Percentiles rank a stretch among this genome's conserved stretches.
phyloP scores from a whole-genome alignment of 2,113 vertebrate species.

The Neopipo cinnamomea region DNA sequence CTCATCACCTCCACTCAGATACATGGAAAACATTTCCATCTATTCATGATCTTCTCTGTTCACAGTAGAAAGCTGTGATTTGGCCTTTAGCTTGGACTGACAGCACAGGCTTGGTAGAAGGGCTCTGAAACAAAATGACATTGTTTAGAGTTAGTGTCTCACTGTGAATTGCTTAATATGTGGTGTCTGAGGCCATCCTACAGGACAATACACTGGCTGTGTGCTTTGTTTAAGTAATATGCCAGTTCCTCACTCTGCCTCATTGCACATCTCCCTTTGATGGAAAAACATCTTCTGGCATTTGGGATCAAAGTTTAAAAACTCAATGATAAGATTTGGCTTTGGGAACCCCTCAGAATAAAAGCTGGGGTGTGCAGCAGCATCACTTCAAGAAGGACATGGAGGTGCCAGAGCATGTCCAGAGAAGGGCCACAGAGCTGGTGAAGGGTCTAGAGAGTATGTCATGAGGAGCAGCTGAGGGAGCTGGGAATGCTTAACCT shows the following conservation, averaged over 20 bases:
- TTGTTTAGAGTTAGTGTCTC: neutral
- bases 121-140: neutral
- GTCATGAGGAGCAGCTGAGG: neutral
- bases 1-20: neutral
- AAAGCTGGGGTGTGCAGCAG: neutral
- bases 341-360: neutral
- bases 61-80: neutral
- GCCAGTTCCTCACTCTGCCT: neutral
- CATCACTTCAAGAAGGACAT: fast-evolving
- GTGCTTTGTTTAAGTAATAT: neutral
- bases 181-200: neutral
- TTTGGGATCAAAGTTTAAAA: neutral
- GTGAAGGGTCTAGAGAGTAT: neutral
- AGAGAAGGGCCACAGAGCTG: neutral
- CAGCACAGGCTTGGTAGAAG: neutral
- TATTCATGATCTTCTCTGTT: neutral
- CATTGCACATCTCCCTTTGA: neutral
- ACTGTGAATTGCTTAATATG: neutral
- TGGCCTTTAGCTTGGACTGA: neutral
- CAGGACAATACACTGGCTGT: neutral
- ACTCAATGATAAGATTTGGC: neutral
- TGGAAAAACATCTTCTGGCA: neutral
- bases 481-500: neutral
- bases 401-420: neutral
- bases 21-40: neutral